Evolutionary conservation across 1,140 invertebrate species (phyloP).

Genomic region (Caenorhabditis inopinata): DNA sequence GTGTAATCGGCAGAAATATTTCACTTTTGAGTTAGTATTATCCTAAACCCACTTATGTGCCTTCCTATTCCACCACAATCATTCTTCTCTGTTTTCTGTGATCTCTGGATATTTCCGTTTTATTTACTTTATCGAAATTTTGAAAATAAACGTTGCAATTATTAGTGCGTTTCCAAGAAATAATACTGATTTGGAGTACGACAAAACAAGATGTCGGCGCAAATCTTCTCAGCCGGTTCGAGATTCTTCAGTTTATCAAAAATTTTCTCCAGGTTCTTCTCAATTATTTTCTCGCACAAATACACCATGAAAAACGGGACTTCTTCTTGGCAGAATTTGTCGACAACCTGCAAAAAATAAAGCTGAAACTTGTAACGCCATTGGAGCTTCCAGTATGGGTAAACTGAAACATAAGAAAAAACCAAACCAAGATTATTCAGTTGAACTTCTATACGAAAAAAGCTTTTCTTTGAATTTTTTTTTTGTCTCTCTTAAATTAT

Average conservation of each 20-base stretch:
- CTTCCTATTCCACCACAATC: no score
- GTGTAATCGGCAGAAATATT: slow-evolving; percentile 9
- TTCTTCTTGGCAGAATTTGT: slow-evolving; percentile 35
- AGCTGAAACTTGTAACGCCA: no score
- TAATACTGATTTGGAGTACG: slow-evolving; percentile 5
- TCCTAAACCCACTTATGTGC: neutral
- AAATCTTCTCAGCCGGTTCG: slow-evolving; percentile 12
- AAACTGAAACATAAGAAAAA: no score
- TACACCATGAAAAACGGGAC: slow-evolving; percentile 18
- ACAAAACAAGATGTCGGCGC: neutral
- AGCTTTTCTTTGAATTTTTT: no score
- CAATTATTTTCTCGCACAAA: slow-evolving; percentile 12
- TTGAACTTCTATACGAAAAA: no score
- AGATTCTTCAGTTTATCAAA: slow-evolving; percentile 17
- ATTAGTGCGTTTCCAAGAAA: slow-evolving; percentile 1
- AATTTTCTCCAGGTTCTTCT: slow-evolving; percentile 8
- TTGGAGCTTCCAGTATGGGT: no score
- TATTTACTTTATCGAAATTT: neutral
- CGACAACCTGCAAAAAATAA: neutral
- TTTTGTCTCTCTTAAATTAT: no score
- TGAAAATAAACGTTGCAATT: neutral
- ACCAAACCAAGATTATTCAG: no score
- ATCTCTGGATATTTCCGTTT: neutral
- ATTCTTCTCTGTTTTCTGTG: neutral
- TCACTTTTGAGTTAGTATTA: neutral